phyloP scores from a whole-genome alignment of 2,888 invertebrate species.

The Orchesella flavescens region DNA sequence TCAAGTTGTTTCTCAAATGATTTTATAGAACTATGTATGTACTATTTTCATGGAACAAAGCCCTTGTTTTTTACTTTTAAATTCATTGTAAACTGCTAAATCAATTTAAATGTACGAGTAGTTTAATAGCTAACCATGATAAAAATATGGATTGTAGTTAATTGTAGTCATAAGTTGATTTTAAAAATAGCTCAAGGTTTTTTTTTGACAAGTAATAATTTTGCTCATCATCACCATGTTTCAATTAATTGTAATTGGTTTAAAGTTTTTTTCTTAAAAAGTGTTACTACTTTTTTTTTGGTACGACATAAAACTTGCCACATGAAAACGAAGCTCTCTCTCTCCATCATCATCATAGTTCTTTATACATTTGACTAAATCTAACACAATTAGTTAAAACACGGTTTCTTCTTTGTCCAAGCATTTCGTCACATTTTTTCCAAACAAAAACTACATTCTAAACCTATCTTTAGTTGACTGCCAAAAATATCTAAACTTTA shows the following conservation, averaged over 20 bases:
- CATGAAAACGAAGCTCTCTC: not conserved
- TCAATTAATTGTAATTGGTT: not conserved
- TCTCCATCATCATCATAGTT: not conserved
- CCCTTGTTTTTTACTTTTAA: not conserved
- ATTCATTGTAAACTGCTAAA: not conserved
- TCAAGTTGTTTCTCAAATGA: no score
- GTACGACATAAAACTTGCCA: no score
- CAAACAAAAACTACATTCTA: not conserved
- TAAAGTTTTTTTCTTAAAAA: no score
- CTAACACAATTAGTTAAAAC: not conserved
- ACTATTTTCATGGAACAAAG: no score
- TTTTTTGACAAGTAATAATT: not conserved
- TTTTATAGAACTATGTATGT: no score
- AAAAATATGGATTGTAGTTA: not conserved
- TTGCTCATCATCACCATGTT: not conserved
- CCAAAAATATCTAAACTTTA: constrained; percentile 61
- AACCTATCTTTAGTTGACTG: constrained; percentile 25
- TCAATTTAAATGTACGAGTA: not conserved
- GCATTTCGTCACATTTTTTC: constrained; percentile 11
- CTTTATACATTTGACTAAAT: constrained; percentile 10
- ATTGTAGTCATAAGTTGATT: not conserved
- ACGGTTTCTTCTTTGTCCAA: not conserved
- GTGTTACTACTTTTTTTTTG: not conserved
- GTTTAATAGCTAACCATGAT: not conserved
- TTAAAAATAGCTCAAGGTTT: not conserved